Conservation (phyloP, 2,797 vertebrate genomes). For the Fringilla coelebs region DNA sequence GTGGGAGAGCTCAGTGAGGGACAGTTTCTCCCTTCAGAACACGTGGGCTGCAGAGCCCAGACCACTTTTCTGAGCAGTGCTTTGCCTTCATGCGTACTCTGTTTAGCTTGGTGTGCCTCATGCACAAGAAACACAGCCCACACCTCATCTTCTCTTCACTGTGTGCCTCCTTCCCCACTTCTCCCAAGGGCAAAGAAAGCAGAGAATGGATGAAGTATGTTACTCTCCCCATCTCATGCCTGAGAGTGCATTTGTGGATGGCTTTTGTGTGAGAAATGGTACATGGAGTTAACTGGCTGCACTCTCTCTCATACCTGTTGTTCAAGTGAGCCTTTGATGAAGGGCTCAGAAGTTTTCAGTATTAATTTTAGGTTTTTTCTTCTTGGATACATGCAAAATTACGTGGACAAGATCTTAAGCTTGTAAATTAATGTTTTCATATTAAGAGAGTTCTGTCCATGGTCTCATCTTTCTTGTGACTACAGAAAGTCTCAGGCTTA, state of each 20-base stretch:
- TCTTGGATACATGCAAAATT: background rate
- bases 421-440: background rate
- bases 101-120: background rate
- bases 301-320: background rate
- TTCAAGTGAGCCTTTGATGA: background rate
- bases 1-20: background rate
- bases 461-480: background rate
- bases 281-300: fast-evolving
- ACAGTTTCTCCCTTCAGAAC: background rate
- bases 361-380: background rate
- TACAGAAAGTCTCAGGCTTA: background rate
- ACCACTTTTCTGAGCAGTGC: background rate
- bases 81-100: background rate
- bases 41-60: background rate
- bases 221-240: background rate
- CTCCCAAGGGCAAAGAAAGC: background rate
- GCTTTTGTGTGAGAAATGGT: background rate
- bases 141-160: background rate
- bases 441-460: background rate
- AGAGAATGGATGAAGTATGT: background rate
- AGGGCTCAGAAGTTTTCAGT: background rate
- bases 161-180: background rate
- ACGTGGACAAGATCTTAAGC: background rate
- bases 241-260: background rate
- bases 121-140: background rate